Evolutionary conservation across 1,140 invertebrate genomes (phyloP).

Genomic region (Ceratosolen solmsi): DNA sequence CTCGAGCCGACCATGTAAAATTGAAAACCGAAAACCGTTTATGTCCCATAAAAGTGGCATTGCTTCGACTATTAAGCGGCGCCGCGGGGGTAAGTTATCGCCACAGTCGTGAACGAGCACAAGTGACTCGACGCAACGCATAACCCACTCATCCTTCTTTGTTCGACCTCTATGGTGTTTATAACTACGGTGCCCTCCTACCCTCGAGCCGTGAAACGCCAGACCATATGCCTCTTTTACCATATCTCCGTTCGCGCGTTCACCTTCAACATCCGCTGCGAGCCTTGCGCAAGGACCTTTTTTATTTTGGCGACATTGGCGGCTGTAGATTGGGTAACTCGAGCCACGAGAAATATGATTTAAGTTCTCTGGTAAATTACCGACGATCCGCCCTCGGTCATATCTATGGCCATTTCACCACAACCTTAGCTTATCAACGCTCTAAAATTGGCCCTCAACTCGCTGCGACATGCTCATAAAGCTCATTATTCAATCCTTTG

Average conservation of each 20-base stretch:
- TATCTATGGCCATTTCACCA: not conserved
- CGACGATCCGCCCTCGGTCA: not conserved
- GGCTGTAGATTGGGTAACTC: no score
- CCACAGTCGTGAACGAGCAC: constrained; percentile 48
- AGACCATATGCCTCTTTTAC: no score
- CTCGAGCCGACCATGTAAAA: constrained; percentile 48
- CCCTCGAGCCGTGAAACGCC: not conserved
- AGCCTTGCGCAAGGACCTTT: not conserved
- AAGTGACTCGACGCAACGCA: constrained; percentile 34
- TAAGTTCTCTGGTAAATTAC: not conserved
- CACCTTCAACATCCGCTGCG: not conserved
- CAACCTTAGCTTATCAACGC: not conserved
- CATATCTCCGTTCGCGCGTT: not conserved
- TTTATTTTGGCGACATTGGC: not conserved
- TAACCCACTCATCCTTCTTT: not conserved
- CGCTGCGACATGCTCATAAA: not conserved
- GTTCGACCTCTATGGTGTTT: not conserved
- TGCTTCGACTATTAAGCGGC: constrained; percentile 53
- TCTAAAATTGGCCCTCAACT: not conserved
- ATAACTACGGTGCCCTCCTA: not conserved
- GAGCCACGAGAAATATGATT: not conserved
- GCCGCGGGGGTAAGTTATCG: constrained; percentile 44
- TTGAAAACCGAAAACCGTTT: constrained; percentile 50
- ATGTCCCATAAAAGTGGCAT: constrained; percentile 49
- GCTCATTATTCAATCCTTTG: not conserved